A percentile compares a stretch with the other conserved stretches of the same genome.
These are phyloP conservation scores for Vicugna pacos DNA, from an alignment of 2,113 vertebrate species.

Conservation along the genomic window DNA sequence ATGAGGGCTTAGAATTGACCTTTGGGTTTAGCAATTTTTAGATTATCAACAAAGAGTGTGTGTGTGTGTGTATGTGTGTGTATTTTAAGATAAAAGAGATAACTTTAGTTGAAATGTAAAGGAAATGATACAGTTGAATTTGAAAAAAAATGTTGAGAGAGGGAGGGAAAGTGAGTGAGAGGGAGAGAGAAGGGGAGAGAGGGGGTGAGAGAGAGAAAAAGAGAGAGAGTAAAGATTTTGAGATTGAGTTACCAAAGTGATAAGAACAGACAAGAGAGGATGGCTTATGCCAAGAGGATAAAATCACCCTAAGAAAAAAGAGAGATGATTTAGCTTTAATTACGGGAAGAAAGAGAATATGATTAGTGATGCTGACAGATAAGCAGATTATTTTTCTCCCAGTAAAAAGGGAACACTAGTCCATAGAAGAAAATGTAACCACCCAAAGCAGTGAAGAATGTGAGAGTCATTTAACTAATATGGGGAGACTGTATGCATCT, in stretches of 20 bases:
- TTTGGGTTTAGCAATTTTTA: not conserved
- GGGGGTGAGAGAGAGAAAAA: too few relatives aligned
- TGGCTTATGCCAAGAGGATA: not conserved
- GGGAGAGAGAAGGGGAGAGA: not conserved
- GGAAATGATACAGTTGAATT: not conserved
- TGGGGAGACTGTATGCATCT: rapidly evolving
- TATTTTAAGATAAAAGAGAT: not conserved
- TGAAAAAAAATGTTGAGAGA: not conserved
- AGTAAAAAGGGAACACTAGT: not conserved
- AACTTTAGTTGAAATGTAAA: not conserved
- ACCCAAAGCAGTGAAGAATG: not conserved
- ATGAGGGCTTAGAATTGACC: not conserved
- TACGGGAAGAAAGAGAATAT: not conserved
- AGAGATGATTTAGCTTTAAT: not conserved
- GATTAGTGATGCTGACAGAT: not conserved
- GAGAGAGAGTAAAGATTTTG: not conserved
- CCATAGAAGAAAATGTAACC: not conserved
- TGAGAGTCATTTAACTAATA: not conserved
- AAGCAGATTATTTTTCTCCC: not conserved
- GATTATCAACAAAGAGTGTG: not conserved
- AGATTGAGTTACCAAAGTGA: not conserved
- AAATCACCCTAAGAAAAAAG: not conserved
- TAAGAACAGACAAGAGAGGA: not conserved
- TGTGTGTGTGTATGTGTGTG: not conserved
- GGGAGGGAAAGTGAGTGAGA: too few relatives aligned